Base-by-base conservation (phyloP, 2,888 invertebrate genomes). In the Tipula lateralis region DNA sequence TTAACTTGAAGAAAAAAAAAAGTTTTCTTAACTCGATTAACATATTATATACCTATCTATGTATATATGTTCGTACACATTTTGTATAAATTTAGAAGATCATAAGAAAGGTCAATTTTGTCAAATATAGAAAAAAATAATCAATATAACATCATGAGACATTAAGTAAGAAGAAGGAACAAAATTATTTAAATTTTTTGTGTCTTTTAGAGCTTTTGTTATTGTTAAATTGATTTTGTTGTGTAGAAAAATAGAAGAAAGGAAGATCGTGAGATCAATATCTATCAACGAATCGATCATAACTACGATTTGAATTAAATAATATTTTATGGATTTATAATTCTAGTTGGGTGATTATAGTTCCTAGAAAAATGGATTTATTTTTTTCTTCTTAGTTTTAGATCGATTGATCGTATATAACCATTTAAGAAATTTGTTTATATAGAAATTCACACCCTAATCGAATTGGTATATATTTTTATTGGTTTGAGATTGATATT, bases 261-360 rank as follows among this genome's bases (percentile, higher is more conserved):
- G 66, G 66, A 66, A 24, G 66, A 66, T 66, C 66, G 66, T 66
- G 66, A 66, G 66, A 66, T 66, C 66, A 66, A 24, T 66, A 66
- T 66, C 66, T 66, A 66, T 66, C 66, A 66, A 66, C 66, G 66
- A 66, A 66, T 66, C 66, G 66, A 66, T 66, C 66, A 66, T 66
- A 66, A n/a, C n/a, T 24, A 66, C 66, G 66, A 66, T 66, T 66
- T 66, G 66, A 66, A 66, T 66, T 66, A 66, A 66, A 66, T 66
- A 50, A 50, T 50, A 5, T 50, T 50, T 50, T 50, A 50, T 50
- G 50, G 50, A 50, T 50, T 50, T 50, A 50, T 50, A 66, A 66
- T 66, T 66, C 66, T 66, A 66, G 66, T 24, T 66, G 66, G 66
- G 66, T 66, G 66, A 66, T 66, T 66, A n/a, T n/a, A 66, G 66